A percentile compares a stretch with the other conserved stretches of the same genome.
phyloP scores from a whole-genome alignment of 1,140 invertebrate genomes.

The Nomia melanderi region DNA sequence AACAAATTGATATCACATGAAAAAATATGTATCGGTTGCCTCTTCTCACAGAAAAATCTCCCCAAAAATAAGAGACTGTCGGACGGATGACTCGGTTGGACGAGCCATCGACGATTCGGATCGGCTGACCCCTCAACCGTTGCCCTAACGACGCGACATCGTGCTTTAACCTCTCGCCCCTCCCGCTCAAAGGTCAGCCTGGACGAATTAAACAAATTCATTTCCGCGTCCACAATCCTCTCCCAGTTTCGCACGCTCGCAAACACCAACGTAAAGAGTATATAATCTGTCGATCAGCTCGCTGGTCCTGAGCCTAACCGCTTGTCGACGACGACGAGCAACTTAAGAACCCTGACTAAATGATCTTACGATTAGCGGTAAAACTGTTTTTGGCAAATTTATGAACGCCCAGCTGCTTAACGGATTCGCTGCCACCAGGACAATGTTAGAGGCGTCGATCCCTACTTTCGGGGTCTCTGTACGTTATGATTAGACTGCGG shows the following conservation, averaged over 20 bases:
- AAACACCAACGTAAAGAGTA: constrained; percentile 14
- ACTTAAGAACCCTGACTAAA: constrained; percentile 66
- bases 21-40: constrained; percentile 75
- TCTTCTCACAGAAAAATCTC: constrained; percentile 57
- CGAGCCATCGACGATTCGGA: constrained; percentile 62
- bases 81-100: constrained; percentile 67
- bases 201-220: constrained; percentile 15
- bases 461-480: too few species aligned
- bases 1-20: constrained; percentile 77
- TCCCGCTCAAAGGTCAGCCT: neutral
- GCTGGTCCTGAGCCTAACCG: constrained; percentile 39
- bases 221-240: neutral
- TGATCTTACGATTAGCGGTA: constrained; percentile 61
- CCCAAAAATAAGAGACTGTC: constrained; percentile 59
- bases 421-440: too few species aligned
- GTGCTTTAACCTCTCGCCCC: too few species aligned
- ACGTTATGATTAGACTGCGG: too few species aligned
- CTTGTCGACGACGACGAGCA: constrained; percentile 59
- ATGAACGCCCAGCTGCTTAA: too few species aligned
- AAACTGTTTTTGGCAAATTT: constrained; percentile 18
- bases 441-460: too few species aligned
- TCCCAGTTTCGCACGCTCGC: neutral
- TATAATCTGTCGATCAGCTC: constrained; percentile 23
- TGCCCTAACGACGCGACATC: too few species aligned
- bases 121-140: constrained; percentile 46